Percentiles rank a stretch among this genome's conserved stretches.
These are phyloP conservation scores for Cyaniris semiargus DNA, from an alignment of 2,888 invertebrate species.

Conservation along the genomic window DNA sequence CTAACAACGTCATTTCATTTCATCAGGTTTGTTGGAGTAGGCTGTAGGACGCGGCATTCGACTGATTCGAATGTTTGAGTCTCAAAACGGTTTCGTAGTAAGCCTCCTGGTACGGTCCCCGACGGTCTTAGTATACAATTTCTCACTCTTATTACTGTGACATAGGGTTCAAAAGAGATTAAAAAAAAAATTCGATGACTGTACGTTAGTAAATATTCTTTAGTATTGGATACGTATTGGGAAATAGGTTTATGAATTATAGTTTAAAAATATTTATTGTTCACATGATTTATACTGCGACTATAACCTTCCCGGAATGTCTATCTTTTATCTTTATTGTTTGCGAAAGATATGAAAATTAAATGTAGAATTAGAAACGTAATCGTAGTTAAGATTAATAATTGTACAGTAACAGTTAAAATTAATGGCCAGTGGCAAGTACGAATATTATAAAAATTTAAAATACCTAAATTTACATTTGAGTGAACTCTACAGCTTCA, in stretches of 20 bases:
- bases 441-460: background rate
- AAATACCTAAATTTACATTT: background rate
- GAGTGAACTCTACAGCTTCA: too few relatives aligned
- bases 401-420: background rate
- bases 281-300: background rate
- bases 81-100: too few relatives aligned
- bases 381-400: background rate
- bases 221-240: background rate
- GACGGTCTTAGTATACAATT: background rate
- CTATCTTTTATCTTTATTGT: background rate
- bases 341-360: background rate
- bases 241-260: conserved; percentile 18
- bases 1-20: too few relatives aligned
- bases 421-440: background rate
- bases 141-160: background rate
- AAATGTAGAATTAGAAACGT: background rate
- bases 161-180: background rate
- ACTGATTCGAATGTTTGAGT: too few relatives aligned
- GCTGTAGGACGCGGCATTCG: too few relatives aligned
- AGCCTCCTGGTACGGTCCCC: background rate
- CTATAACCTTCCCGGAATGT: background rate
- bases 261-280: conserved; percentile 2
- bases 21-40: too few relatives aligned
- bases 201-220: background rate
- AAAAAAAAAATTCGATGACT: background rate